These are phyloP conservation scores for Notoglanidium macrostoma DNA, from an alignment of 2,797 vertebrate genomes.

Conservation along the genomic window DNA sequence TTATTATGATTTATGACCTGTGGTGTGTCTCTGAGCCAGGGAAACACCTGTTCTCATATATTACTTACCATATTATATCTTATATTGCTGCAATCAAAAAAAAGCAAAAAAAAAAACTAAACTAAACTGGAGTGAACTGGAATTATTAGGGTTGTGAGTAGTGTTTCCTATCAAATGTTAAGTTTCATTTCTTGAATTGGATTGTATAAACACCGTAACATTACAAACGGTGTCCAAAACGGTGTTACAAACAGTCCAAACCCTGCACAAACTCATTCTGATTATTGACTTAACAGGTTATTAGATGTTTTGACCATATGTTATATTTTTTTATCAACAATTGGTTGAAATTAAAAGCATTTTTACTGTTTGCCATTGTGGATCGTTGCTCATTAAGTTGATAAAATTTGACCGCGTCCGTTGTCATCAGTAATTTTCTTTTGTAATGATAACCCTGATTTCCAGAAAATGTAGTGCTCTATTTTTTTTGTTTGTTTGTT, in stretches of 20 bases:
- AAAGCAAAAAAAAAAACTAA: too few species aligned
- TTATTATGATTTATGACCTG: background rate
- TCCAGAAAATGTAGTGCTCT: background rate
- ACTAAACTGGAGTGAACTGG: background rate
- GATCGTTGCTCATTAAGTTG: background rate
- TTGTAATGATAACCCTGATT: background rate
- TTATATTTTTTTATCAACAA: background rate
- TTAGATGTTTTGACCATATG: background rate
- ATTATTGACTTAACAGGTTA: background rate
- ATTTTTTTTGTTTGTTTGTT: too few species aligned
- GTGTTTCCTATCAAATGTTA: background rate
- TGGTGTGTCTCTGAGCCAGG: background rate
- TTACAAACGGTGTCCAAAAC: background rate
- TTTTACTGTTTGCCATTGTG: background rate
- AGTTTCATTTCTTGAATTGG: constrained; percentile 13
- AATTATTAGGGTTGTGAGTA: constrained; percentile 1
- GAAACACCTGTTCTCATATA: background rate
- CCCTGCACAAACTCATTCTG: background rate
- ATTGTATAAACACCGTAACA: background rate
- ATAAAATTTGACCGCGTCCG: background rate
- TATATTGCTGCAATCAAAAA: background rate
- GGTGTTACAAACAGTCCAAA: background rate
- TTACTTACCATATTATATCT: background rate
- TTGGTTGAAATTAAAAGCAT: background rate
- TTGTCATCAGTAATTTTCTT: background rate